phyloP scores from a whole-genome alignment of 2,888 invertebrate species.

The Temnothorax unifasciatus region DNA sequence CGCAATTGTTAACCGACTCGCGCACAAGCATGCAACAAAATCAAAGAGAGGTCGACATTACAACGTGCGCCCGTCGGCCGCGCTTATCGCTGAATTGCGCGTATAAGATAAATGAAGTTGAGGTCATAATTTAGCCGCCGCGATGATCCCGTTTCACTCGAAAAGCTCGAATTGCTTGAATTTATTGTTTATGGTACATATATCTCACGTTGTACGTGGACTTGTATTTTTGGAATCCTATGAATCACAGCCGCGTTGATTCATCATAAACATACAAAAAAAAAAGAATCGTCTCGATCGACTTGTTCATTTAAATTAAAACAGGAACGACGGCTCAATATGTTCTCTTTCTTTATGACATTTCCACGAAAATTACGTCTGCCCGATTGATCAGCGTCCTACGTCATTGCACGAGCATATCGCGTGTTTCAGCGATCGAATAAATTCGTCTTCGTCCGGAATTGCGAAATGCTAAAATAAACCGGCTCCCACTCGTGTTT shows the following conservation, averaged over 20 bases:
- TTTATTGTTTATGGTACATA: slow-evolving; percentile 31
- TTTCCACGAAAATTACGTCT: slow-evolving; percentile 42
- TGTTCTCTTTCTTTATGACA: slow-evolving; percentile 20
- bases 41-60: slow-evolving; percentile 66
- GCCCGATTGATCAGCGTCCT: slow-evolving; percentile 36
- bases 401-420: slow-evolving; percentile 47
- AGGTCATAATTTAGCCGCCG: slow-evolving; percentile 43
- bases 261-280: neutral
- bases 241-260: slow-evolving; percentile 38
- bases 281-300: too few relatives aligned
- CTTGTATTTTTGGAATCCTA: slow-evolving; percentile 13
- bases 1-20: slow-evolving; percentile 64
- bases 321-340: neutral
- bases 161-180: slow-evolving; percentile 2
- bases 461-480: slow-evolving; percentile 74
- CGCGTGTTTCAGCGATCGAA: slow-evolving; percentile 68
- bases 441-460: slow-evolving; percentile 73
- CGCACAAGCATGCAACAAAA: slow-evolving; percentile 60
- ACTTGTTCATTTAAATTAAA: slow-evolving; percentile 30
- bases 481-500: slow-evolving; percentile 60
- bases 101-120: slow-evolving; percentile 62
- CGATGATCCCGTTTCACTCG: slow-evolving; percentile 28
- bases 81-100: slow-evolving; percentile 31
- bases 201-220: neutral
- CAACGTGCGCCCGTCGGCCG: slow-evolving; percentile 34